Evolutionary conservation across 2,888 invertebrate species (phyloP).

Genomic region (Chouioia cunea): DNA sequence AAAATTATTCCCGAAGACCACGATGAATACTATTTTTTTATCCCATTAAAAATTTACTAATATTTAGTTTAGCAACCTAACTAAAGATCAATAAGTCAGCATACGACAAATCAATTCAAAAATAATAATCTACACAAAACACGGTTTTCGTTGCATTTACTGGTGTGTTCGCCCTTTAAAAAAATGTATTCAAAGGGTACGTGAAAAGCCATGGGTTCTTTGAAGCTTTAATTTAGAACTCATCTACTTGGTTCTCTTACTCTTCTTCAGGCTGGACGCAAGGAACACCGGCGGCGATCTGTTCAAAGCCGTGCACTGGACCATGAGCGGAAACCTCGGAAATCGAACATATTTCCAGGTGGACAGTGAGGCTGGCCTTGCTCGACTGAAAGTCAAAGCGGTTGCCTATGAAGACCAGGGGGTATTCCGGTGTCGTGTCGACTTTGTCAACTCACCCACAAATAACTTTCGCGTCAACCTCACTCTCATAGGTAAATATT

Average conservation of each 20-base stretch:
- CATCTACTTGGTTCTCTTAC: constrained; percentile 14
- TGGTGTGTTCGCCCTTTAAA: too few species aligned
- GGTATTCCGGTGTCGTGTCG: constrained; percentile 88
- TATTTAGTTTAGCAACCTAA: too few species aligned
- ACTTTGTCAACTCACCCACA: constrained; percentile 90
- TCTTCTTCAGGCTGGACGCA: constrained; percentile 79
- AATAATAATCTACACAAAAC: too few species aligned
- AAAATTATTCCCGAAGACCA: too few species aligned
- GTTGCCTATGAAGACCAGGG: constrained; percentile 84
- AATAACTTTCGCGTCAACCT: constrained; percentile 88
- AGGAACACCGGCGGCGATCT: constrained; percentile 75
- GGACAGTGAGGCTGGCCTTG: constrained; percentile 73
- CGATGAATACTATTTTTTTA: too few species aligned
- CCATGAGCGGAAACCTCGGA: constrained; percentile 83
- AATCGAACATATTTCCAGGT: constrained; percentile 81
- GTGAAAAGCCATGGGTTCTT: neutral
- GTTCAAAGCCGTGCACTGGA: constrained; percentile 78
- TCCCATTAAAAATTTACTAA: too few species aligned
- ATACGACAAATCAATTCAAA: too few species aligned
- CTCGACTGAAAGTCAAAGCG: constrained; percentile 80
- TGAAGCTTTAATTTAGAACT: constrained; percentile 42
- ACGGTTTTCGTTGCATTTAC: too few species aligned
- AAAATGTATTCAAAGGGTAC: too few species aligned
- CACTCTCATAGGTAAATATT: constrained; percentile 85
- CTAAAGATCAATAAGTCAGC: too few species aligned